These are phyloP conservation scores for Chionis minor DNA, from an alignment of 2,113 vertebrate species.

Conservation along the genomic window DNA sequence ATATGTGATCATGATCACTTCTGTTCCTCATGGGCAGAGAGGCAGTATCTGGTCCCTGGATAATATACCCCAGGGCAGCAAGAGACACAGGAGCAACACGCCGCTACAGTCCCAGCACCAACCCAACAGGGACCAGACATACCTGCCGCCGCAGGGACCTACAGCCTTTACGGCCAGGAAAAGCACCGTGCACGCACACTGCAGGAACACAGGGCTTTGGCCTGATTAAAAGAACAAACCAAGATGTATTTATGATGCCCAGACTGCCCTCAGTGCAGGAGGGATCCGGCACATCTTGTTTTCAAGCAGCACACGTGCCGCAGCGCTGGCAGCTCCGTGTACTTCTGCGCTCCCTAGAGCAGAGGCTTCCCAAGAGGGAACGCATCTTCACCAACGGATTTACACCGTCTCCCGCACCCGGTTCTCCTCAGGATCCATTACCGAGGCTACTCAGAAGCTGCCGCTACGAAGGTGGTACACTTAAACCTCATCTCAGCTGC, in stretches of 20 bases:
- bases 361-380: background rate
- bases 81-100: accelerated
- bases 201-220: background rate
- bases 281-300: background rate
- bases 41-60: background rate
- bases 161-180: background rate
- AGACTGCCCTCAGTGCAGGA: background rate
- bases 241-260: background rate
- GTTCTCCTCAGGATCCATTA: background rate
- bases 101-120: background rate
- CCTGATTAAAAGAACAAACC: background rate
- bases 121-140: background rate
- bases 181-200: accelerated
- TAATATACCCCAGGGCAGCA: background rate
- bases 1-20: background rate
- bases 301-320: background rate
- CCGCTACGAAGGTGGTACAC: background rate
- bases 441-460: background rate
- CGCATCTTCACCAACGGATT: background rate
- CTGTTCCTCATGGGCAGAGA: background rate
- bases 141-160: background rate
- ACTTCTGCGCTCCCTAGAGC: background rate
- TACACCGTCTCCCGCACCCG: background rate
- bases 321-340: background rate
- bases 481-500: background rate